phyloP scores from a whole-genome alignment of 2,888 invertebrate species.

The Chrysina gloriosa region DNA sequence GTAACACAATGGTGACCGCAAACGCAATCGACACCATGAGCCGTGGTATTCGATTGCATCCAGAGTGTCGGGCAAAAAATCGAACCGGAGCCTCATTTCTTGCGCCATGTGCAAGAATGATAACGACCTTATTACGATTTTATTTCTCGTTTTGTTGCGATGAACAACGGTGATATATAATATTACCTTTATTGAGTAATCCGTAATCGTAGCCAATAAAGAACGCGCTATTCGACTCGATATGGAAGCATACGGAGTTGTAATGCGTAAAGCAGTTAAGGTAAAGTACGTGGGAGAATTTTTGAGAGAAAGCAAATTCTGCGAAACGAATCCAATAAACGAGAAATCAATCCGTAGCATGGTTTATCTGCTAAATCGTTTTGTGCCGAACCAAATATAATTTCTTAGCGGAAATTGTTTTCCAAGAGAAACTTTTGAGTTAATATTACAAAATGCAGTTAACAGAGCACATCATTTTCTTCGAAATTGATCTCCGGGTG shows the following conservation, averaged over 20 bases:
- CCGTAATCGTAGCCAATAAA: not conserved
- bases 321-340: too few species aligned
- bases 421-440: too few species aligned
- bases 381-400: not conserved
- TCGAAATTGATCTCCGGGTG: too few species aligned
- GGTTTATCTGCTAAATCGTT: too few species aligned
- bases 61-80: constrained; percentile 14
- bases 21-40: constrained; percentile 34
- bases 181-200: not conserved
- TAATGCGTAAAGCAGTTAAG: not conserved
- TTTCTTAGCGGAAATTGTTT: too few species aligned
- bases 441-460: too few species aligned
- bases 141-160: not conserved
- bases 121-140: constrained; percentile 26
- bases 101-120: constrained; percentile 30
- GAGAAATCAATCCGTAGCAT: too few species aligned
- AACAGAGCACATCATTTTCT: too few species aligned
- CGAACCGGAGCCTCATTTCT: constrained; percentile 9
- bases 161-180: not conserved
- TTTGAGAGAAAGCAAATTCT: not conserved
- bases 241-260: not conserved
- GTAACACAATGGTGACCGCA: constrained; percentile 35
- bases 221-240: not conserved
- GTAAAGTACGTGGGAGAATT: not conserved
- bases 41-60: constrained; percentile 32